Evolutionary conservation across 2,113 vertebrate genomes (phyloP), one percentile per base, ranked within the genome.

Genomic region (Sebastes fasciatus): DNA sequence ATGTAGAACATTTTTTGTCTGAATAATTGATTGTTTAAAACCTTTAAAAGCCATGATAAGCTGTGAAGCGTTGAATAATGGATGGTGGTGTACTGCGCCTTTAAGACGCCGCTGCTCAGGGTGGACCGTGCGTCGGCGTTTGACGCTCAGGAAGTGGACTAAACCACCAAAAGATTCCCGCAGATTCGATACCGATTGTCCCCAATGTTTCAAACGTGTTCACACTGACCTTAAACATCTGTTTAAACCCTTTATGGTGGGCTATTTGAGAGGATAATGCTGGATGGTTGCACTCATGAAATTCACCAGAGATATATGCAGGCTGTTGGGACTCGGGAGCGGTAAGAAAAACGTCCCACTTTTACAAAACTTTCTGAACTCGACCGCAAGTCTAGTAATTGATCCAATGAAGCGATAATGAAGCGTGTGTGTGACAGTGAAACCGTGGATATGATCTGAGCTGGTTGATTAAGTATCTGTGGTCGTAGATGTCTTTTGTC

Each of bases 231-330:
- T 26, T 48, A 52, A 81, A 63, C 23, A 19, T 43, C 72, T 40
- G 64, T 63, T 54, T 13, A 8, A 64, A 14, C 4, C 74, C 17
- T 14, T 16, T 70, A 64, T n/a, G 23, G 52, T 19, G 57, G 34
- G 73, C 54, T 79, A 74, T 84, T 86, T 19, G 16, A 21, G 58
- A 86, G 42, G 90, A 95, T 93, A 92, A 96, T 95, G 95, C 93
- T 92, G 94, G 88, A 96, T 96, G 94, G 94, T 96, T 51, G 93
- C 92, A 69, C 93, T 95, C 79, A 96, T 96, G 95, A 95, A 91
- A 84, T 93, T 96, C 93, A 95, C 94, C 86, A 94, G 92, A 86
- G 93, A 94, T 62, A 90, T 96, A 65, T 95, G 91, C 91, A 91
- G 95, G 79, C 87, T 96, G 54, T 65, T 96, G 91, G 95, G 95